phyloP scores from a whole-genome alignment of 2,113 vertebrate species.

The Bujurquina vittata region DNA sequence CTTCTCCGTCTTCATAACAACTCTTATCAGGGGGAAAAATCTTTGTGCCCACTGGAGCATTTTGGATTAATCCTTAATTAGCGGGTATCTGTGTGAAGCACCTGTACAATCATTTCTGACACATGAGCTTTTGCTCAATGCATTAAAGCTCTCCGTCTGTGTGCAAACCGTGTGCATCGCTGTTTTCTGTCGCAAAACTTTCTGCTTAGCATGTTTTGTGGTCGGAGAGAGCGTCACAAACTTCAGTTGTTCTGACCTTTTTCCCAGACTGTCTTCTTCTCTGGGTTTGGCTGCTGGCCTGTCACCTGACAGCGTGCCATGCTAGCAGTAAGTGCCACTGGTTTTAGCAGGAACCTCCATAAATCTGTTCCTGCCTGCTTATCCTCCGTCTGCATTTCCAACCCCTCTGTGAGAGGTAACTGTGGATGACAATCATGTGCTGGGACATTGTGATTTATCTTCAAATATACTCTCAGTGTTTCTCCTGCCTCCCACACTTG shows the following conservation, averaged over 20 bases:
- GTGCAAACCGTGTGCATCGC: neutral
- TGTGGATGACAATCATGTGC: neutral
- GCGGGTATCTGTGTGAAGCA: neutral
- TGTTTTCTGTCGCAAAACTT: neutral
- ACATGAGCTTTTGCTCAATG: too few relatives aligned
- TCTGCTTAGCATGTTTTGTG: neutral
- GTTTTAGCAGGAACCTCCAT: neutral
- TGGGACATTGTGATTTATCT: neutral
- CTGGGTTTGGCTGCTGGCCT: neutral
- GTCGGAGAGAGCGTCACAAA: too few relatives aligned
- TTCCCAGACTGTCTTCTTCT: neutral
- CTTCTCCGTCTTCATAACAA: neutral
- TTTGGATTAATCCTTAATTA: neutral
- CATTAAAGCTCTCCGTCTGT: neutral
- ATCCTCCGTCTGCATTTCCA: neutral
- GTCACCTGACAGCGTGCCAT: neutral
- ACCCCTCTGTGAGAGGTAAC: neutral
- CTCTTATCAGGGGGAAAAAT: neutral
- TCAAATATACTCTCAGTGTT: conserved; percentile 6
- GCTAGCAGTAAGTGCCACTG: neutral
- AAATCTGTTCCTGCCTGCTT: neutral
- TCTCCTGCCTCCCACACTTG: neutral
- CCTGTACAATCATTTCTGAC: neutral
- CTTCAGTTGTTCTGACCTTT: neutral
- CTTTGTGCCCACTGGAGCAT: neutral